Conservation (phyloP, 2,797 vertebrate species). For the Loriculus beryllinus region DNA sequence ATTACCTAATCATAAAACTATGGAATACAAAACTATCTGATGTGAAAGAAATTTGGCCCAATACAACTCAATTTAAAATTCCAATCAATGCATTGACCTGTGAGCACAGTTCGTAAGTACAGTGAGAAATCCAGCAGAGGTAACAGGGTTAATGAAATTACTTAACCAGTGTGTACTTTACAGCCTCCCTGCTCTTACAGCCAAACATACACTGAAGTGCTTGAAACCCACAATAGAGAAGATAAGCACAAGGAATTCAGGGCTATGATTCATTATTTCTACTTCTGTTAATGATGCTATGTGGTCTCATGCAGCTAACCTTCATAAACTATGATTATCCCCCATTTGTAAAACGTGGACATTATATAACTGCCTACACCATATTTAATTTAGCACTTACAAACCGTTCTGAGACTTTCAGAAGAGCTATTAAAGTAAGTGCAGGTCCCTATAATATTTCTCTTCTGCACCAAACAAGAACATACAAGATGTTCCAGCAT, state of each 20-base stretch:
- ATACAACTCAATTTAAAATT: background rate
- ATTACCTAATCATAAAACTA: background rate
- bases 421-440: background rate
- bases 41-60: background rate
- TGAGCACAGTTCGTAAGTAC: rapidly evolving
- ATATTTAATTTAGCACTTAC: background rate
- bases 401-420: background rate
- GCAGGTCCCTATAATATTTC: background rate
- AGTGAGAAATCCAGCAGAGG: background rate
- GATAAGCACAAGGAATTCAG: background rate
- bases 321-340: background rate
- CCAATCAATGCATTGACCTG: background rate
- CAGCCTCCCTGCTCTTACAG: background rate
- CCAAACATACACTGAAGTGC: background rate
- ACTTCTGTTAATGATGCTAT: background rate
- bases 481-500: background rate
- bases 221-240: background rate
- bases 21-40: background rate
- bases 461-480: background rate
- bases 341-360: background rate
- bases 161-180: background rate
- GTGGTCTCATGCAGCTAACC: background rate
- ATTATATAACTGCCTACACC: background rate
- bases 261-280: background rate
- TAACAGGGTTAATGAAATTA: background rate